Evolutionary conservation across 1,140 invertebrate genomes (phyloP), one percentile per base, ranked within the genome.

Genomic region (Drosophila sucinea): DNA sequence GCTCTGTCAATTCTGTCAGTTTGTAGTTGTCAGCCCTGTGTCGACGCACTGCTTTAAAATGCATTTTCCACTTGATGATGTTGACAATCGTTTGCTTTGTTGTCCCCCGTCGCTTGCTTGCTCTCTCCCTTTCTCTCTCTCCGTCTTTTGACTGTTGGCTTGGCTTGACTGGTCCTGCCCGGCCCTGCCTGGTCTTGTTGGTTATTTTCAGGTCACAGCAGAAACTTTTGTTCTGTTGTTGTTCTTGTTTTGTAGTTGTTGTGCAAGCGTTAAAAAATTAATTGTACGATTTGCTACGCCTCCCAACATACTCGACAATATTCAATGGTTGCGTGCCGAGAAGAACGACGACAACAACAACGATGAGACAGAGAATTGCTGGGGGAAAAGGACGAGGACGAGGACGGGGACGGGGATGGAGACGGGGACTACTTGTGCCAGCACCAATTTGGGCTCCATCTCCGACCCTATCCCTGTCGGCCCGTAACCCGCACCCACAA

Each of bases 261-360:
- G 73, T 33, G 44, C 54, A 72, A 76, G 69, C 67, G 73, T 66
- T 61, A 55, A 56, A 54, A 68, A 68, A 56, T 60, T 63, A 47
- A 67, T 58, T 58, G 73, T 76, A 69, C 51, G 29, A 11, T 55
- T 60, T 32, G 61, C 27, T 61, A 70, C 62, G 60, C 72, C 67
- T 38, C 44, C 23, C 38, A 56, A 17, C 30, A 17, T 3, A 33
- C 56, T 25, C n/a, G 56, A 30, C 11, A 29, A 35, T 25, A 58
- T 4, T 23, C 32, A 17, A 32, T 58, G 56, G 56, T 58, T 58
- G 56, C 56, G 56, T 58, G 56, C 23, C 44, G 44, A 51, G 44
- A 25, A 4, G 55, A 27, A 25, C 56, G 30, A 64, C 55, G 25
- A 55, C 33, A 64, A 32, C 40, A 41, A 10, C 44, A 27, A 51